These are phyloP conservation scores for Seladonia tumulorum DNA, from an alignment of 2,888 invertebrate species.

Conservation along the genomic window DNA sequence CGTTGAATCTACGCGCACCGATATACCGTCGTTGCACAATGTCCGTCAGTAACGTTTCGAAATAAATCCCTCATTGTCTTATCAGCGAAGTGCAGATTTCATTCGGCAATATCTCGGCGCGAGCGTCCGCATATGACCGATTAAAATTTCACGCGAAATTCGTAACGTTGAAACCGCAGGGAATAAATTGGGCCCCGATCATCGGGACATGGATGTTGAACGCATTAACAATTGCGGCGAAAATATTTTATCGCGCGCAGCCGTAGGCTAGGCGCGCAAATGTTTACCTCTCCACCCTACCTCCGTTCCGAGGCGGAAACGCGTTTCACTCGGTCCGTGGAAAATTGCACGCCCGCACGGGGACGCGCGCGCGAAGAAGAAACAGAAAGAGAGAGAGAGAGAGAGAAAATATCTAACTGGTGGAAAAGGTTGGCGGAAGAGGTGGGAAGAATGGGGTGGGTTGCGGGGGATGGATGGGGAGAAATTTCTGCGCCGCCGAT, in stretches of 20 bases:
- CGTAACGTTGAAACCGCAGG: background rate
- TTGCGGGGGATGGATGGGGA: background rate
- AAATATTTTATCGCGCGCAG: background rate
- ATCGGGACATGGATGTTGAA: background rate
- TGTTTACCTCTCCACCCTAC: background rate
- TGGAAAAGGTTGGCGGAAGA: conserved; percentile 1
- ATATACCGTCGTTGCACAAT: background rate
- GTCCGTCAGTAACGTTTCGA: background rate
- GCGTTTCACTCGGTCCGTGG: conserved; percentile 12
- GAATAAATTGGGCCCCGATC: background rate
- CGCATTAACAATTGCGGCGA: background rate
- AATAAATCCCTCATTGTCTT: conserved; percentile 1
- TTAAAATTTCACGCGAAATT: background rate
- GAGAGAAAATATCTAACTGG: conserved; percentile 24
- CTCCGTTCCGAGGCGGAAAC: background rate
- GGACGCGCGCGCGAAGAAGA: background rate
- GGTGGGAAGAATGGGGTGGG: background rate
- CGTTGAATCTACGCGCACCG: background rate
- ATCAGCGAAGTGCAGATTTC: conserved; percentile 4
- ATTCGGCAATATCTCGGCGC: background rate
- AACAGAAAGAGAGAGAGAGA: background rate
- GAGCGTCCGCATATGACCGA: background rate
- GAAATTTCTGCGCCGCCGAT: conserved; percentile 28
- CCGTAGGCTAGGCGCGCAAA: background rate
- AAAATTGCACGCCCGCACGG: conserved; percentile 2